These are phyloP conservation scores for Drosophila oshimai DNA, from an alignment of 1,140 invertebrate genomes.

Conservation along the genomic window DNA sequence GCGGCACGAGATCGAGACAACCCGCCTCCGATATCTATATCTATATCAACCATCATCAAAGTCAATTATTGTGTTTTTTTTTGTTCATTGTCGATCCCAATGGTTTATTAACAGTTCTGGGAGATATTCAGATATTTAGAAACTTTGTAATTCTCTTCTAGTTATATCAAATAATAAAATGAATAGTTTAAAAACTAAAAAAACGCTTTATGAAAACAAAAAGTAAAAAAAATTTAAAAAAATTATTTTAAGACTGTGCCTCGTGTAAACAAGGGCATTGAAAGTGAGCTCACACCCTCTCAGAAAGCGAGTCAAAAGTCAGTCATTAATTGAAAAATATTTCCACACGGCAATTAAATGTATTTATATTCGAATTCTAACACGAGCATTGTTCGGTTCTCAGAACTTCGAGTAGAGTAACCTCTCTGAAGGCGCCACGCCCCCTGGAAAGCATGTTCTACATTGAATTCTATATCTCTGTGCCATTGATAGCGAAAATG, in stretches of 20 bases:
- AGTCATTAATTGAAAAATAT: slow-evolving; percentile 32
- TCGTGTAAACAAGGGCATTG: neutral
- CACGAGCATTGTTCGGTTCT: slow-evolving; percentile 4
- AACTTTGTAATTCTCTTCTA: too few species aligned
- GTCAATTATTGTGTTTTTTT: neutral
- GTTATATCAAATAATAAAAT: too few species aligned
- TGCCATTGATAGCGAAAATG: slow-evolving; percentile 12
- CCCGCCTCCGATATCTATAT: neutral
- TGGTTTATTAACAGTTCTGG: neutral
- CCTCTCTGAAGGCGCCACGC: neutral
- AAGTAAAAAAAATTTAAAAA: neutral
- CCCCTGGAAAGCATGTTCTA: slow-evolving; percentile 1
- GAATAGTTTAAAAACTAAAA: too few species aligned
- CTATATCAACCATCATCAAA: slow-evolving; percentile 14
- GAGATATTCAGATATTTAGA: neutral
- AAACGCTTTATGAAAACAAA: too few species aligned
- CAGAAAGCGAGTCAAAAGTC: slow-evolving; percentile 14
- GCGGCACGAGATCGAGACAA: slow-evolving; percentile 18
- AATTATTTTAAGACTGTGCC: neutral
- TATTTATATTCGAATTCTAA: slow-evolving; percentile 19
- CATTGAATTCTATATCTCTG: neutral
- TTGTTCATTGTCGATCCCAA: too few species aligned
- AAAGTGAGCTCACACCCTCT: slow-evolving; percentile 1
- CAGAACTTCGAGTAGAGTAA: neutral
- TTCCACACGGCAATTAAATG: slow-evolving; percentile 40